Evolutionary conservation across 2,888 invertebrate genomes (phyloP).

Genomic region (Scaptomyza cyrtandrae): DNA sequence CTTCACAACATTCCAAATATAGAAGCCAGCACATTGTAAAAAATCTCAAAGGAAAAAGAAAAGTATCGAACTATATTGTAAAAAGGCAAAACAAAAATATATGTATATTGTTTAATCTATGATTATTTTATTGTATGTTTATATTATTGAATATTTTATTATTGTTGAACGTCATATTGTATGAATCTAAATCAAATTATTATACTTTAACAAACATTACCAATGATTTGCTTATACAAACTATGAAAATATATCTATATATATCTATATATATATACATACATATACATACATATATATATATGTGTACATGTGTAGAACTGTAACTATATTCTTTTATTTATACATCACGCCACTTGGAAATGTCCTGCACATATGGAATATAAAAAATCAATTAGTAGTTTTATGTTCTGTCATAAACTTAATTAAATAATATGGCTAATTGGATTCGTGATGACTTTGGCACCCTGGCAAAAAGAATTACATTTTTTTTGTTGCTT

Average conservation of each 20-base stretch:
- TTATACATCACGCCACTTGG: not conserved
- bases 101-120: conserved; percentile 67
- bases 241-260: conserved; percentile 8
- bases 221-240: conserved; percentile 53
- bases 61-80: conserved; percentile 29
- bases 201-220: conserved; percentile 40
- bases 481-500: not conserved
- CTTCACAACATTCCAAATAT: conserved; percentile 91
- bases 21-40: conserved; percentile 87
- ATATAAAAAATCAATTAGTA: not conserved
- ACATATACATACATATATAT: not conserved
- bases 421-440: not conserved
- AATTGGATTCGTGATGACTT: not conserved
- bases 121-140: conserved; percentile 53
- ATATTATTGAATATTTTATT: conserved; percentile 46
- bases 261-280: conserved; percentile 3
- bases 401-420: not conserved
- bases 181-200: conserved; percentile 50
- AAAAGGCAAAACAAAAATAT: conserved; percentile 55
- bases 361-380: not conserved
- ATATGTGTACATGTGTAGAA: conserved; percentile 12
- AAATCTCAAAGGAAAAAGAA: conserved; percentile 10
- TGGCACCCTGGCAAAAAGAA: not conserved
- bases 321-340: not conserved
- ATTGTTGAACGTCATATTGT: conserved; percentile 73